These are phyloP conservation scores for Phalacrocorax pelagicus DNA, from an alignment of 2,113 vertebrate species.

Conservation along the genomic window DNA sequence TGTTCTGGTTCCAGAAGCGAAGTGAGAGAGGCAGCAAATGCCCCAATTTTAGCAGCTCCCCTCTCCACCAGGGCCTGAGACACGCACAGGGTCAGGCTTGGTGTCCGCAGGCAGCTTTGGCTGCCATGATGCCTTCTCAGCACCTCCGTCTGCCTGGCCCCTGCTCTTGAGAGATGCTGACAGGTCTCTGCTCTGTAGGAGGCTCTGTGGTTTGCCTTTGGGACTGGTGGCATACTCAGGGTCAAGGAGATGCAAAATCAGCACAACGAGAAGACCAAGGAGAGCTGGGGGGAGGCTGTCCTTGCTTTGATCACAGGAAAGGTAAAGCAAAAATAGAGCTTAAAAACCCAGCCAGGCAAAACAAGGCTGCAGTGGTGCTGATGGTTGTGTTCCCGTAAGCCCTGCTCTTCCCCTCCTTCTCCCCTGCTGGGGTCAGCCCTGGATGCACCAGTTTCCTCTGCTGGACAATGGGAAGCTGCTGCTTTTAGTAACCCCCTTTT, in stretches of 20 bases:
- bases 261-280: slow-evolving; percentile 28
- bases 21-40: background rate
- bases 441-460: background rate
- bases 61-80: background rate
- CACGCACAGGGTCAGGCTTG: background rate
- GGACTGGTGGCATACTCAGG: background rate
- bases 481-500: slow-evolving; percentile 39
- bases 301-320: slow-evolving; percentile 57
- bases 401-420: background rate
- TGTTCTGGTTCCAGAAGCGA: background rate
- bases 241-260: slow-evolving; percentile 58
- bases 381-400: slow-evolving; percentile 4
- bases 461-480: slow-evolving; percentile 47
- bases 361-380: slow-evolving; percentile 22
- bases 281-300: slow-evolving; percentile 5
- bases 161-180: slow-evolving; percentile 44
- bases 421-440: background rate
- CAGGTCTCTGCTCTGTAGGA: slow-evolving; percentile 8
- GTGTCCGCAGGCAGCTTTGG: background rate
- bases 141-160: background rate
- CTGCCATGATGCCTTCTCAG: slow-evolving; percentile 8
- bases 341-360: slow-evolving; percentile 47
- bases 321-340: slow-evolving; percentile 62
- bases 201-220: slow-evolving; percentile 24
- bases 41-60: background rate